A percentile compares a stretch with the other conserved stretches of the same genome.
Conservation (phyloP, 92 coral and sea anemone species). For the Zoanthus gigantus region DNA sequence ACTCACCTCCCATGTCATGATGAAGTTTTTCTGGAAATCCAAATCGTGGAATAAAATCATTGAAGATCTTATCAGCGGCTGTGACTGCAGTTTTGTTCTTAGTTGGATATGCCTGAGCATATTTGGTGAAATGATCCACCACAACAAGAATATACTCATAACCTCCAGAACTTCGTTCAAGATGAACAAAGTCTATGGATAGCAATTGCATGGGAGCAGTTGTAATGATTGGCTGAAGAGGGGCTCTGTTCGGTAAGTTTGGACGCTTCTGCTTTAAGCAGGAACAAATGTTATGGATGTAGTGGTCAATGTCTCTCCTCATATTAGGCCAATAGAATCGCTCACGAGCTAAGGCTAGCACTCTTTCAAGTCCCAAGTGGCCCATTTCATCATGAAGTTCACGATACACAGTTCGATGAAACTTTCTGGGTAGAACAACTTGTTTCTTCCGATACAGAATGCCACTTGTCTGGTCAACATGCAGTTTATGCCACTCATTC, state of each 20-base stretch:
- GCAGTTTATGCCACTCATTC: slow-evolving; percentile 58
- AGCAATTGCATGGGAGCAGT: slow-evolving; percentile 39
- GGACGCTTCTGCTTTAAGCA: slow-evolving; percentile 52
- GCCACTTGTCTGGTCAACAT: slow-evolving; percentile 49
- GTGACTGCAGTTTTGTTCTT: slow-evolving; percentile 20
- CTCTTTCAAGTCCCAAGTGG: slow-evolving; percentile 57
- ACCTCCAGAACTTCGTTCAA: slow-evolving; percentile 22
- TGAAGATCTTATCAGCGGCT: slow-evolving; percentile 24
- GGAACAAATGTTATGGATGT: slow-evolving; percentile 48
- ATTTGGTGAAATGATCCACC: slow-evolving; percentile 23
- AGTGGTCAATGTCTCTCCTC: slow-evolving; percentile 61
- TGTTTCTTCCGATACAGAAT: slow-evolving; percentile 50
- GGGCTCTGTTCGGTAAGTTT: slow-evolving; percentile 41
- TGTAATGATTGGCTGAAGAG: slow-evolving; percentile 54
- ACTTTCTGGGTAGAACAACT: slow-evolving; percentile 51
- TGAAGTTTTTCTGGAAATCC: slow-evolving; percentile 35
- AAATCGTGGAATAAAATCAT: slow-evolving; percentile 26
- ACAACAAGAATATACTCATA: slow-evolving; percentile 18
- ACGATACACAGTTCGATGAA: slow-evolving; percentile 51
- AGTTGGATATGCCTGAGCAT: slow-evolving; percentile 24
- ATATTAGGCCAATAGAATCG: slow-evolving; percentile 56
- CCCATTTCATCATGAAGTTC: slow-evolving; percentile 70
- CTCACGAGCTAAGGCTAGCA: slow-evolving; percentile 49
- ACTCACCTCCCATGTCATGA: slow-evolving; percentile 61
- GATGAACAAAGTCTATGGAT: slow-evolving; percentile 22